phyloP scores from a whole-genome alignment of 2,888 invertebrate genomes.

The Bhutanitis thaidina region DNA sequence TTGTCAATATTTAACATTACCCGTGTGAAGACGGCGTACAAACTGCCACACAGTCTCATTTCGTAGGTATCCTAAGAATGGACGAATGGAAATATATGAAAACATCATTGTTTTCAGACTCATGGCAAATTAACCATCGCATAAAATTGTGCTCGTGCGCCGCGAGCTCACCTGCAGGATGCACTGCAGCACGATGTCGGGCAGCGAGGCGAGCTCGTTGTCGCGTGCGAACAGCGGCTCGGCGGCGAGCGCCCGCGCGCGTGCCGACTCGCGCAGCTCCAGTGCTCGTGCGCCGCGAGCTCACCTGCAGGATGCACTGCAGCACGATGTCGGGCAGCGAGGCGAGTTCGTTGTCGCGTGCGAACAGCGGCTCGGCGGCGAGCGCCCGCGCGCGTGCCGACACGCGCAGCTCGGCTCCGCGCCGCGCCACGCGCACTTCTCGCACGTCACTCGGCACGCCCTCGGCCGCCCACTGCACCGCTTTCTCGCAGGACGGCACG shows the following conservation, averaged over 20 bases:
- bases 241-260: conserved; percentile 88
- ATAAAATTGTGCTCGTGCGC: too few relatives aligned
- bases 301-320: conserved; percentile 87
- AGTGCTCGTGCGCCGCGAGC: conserved; percentile 42
- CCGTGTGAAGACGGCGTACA: too few relatives aligned
- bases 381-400: conserved; percentile 86
- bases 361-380: conserved; percentile 91
- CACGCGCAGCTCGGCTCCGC: conserved; percentile 81
- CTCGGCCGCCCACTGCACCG: conserved; percentile 31
- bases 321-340: conserved; percentile 91
- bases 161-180: conserved; percentile 83
- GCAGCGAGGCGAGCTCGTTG: conserved; percentile 82
- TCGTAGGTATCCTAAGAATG: too few relatives aligned
- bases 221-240: conserved; percentile 93
- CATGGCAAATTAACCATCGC: too few relatives aligned
- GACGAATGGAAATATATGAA: too few relatives aligned
- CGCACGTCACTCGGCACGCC: conserved; percentile 70
- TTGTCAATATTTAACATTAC: too few relatives aligned
- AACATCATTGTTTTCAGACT: too few relatives aligned
- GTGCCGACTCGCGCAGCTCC: conserved; percentile 82
- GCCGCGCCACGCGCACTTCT: conserved; percentile 59
- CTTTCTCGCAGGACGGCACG: conserved; percentile 4
- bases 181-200: conserved; percentile 91
- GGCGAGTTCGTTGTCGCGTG: conserved; percentile 83
- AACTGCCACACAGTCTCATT: too few relatives aligned